These are phyloP conservation scores for Pseudois nayaur DNA, from an alignment of 2,113 vertebrate species.

Conservation along the genomic window DNA sequence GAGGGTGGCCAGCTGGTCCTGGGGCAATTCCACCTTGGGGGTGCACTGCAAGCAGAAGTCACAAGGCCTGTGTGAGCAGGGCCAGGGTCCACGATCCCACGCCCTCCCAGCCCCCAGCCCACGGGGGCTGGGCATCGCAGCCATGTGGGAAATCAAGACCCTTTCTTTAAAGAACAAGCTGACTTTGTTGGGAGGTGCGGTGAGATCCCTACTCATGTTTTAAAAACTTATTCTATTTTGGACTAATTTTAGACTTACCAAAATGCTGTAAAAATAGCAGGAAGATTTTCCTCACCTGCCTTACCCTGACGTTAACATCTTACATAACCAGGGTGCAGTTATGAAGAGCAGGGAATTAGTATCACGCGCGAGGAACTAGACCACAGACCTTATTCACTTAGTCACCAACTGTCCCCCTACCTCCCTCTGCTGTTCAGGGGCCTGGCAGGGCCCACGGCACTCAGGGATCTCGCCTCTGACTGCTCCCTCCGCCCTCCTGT, in stretches of 20 bases:
- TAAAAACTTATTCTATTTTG: neutral
- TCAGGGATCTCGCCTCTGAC: neutral
- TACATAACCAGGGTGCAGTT: neutral
- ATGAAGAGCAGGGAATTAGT: accelerated
- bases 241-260: constrained; percentile 1
- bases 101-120: accelerated
- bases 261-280: neutral
- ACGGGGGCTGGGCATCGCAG: accelerated
- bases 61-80: neutral
- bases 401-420: neutral
- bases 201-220: neutral
- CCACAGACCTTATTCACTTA: neutral
- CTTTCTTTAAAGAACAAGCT: neutral
- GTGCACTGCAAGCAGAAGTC: constrained; percentile 82
- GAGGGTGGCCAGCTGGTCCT: constrained; percentile 89
- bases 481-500: neutral
- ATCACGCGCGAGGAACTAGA: accelerated
- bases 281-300: neutral
- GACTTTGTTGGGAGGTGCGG: neutral
- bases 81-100: neutral
- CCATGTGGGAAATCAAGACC: neutral
- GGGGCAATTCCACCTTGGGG: constrained; percentile 95
- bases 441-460: neutral
- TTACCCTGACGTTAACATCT: neutral
- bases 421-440: neutral